phyloP scores from a whole-genome alignment of 2,797 vertebrate species.

The Mycteria americana region DNA sequence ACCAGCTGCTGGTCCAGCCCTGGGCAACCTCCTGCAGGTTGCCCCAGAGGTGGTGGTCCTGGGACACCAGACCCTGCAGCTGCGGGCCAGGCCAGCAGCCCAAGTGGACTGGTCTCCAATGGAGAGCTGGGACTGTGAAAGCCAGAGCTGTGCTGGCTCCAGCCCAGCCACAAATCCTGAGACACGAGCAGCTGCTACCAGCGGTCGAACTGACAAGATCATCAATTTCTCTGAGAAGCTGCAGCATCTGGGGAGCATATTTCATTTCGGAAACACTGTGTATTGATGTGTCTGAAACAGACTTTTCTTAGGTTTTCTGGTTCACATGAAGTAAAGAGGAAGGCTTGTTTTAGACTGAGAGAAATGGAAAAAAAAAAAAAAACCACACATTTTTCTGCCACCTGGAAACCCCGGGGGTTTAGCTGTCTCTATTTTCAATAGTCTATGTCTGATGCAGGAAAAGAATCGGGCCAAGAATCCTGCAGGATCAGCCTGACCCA shows the following conservation, averaged over 20 bases:
- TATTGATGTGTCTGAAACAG: conserved; percentile 14
- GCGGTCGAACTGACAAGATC: conserved; percentile 29
- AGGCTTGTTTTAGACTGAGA: background rate
- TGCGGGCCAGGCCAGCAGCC: background rate
- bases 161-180: conserved; percentile 2
- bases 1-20: background rate
- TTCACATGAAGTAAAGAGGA: background rate
- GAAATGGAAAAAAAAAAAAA: background rate
- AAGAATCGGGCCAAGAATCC: background rate
- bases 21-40: background rate
- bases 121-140: background rate
- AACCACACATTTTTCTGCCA: background rate
- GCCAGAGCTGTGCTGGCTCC: background rate
- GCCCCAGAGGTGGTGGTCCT: background rate
- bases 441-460: background rate
- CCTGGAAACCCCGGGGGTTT: background rate
- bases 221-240: conserved; percentile 34
- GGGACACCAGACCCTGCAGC: background rate
- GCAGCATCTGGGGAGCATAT: conserved; percentile 54
- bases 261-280: conserved; percentile 17
- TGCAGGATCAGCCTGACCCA: background rate
- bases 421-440: background rate
- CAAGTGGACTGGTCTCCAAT: background rate
- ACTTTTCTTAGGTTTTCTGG: conserved; percentile 15
- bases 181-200: conserved; percentile 30